A percentile compares a stretch with the other conserved stretches of the same genome.
Conservation (phyloP, 1,140 invertebrate species). For the Lamellibrachia luymesi region DNA sequence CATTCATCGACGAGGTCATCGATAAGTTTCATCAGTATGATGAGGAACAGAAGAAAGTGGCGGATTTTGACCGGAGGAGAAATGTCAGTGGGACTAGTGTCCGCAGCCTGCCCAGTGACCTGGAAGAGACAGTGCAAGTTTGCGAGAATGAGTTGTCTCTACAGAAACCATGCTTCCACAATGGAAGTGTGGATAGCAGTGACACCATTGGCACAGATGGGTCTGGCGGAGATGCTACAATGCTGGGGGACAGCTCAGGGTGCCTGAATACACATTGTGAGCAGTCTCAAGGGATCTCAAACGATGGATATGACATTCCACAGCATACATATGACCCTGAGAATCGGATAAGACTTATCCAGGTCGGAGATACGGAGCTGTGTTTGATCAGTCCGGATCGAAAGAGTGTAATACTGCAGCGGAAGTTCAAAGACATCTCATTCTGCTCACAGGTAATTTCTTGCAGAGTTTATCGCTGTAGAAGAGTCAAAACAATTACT, state of each 20-base stretch:
- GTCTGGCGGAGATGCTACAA: background rate
- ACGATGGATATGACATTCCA: background rate
- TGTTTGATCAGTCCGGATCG: conserved; percentile 87
- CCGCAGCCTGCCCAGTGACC: conserved; percentile 44
- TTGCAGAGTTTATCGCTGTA: background rate
- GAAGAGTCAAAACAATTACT: background rate
- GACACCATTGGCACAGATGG: background rate
- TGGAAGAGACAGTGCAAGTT: conserved; percentile 41
- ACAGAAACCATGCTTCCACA: background rate
- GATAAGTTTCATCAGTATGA: conserved; percentile 70
- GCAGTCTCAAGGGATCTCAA: background rate
- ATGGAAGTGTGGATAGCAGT: background rate
- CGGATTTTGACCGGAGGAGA: conserved; percentile 30
- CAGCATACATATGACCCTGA: conserved; percentile 49
- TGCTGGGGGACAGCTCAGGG: background rate
- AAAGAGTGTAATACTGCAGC: conserved; percentile 83
- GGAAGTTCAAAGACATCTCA: conserved; percentile 82
- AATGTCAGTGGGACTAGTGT: conserved; percentile 52
- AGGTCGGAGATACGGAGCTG: conserved; percentile 83
- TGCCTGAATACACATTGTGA: background rate
- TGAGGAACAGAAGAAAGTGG: conserved; percentile 64
- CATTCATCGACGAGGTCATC: conserved; percentile 86
- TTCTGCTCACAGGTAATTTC: conserved; percentile 74
- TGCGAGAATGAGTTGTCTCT: conserved; percentile 43
- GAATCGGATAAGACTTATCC: conserved; percentile 87